Conservation (phyloP, 2,797 vertebrate genomes). For the Psittacula echo region DNA sequence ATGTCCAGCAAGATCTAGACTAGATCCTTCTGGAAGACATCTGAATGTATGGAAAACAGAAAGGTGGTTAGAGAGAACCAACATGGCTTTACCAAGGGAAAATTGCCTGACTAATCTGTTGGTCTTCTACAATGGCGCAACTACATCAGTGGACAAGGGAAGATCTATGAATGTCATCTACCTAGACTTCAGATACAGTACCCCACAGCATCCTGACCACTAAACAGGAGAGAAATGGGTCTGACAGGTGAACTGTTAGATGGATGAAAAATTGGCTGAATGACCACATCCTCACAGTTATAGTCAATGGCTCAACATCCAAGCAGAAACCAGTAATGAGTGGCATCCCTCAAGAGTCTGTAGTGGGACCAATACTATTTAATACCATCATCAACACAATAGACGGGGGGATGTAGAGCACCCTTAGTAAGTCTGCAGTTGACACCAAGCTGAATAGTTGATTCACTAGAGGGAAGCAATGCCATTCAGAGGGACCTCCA, state of each 20-base stretch:
- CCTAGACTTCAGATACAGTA: neutral
- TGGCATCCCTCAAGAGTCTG: neutral
- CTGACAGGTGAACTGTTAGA: neutral
- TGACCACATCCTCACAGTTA: neutral
- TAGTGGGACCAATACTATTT: neutral
- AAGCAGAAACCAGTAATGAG: neutral
- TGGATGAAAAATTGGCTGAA: neutral
- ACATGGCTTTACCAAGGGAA: neutral
- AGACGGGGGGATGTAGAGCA: rapidly evolving
- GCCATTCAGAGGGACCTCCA: neutral
- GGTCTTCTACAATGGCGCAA: neutral
- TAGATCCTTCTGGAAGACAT: neutral
- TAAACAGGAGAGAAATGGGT: neutral
- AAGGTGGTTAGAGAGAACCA: neutral
- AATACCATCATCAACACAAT: neutral
- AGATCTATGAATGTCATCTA: neutral
- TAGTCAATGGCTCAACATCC: neutral
- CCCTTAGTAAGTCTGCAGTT: neutral
- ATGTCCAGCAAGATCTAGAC: neutral
- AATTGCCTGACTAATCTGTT: neutral
- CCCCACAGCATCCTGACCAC: neutral
- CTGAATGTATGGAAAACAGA: neutral
- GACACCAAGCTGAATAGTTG: neutral
- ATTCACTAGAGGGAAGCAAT: neutral
- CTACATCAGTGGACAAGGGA: neutral